These are phyloP conservation scores for Micoletzkya japonica DNA, from an alignment of 2,888 invertebrate species.

Conservation along the genomic window DNA sequence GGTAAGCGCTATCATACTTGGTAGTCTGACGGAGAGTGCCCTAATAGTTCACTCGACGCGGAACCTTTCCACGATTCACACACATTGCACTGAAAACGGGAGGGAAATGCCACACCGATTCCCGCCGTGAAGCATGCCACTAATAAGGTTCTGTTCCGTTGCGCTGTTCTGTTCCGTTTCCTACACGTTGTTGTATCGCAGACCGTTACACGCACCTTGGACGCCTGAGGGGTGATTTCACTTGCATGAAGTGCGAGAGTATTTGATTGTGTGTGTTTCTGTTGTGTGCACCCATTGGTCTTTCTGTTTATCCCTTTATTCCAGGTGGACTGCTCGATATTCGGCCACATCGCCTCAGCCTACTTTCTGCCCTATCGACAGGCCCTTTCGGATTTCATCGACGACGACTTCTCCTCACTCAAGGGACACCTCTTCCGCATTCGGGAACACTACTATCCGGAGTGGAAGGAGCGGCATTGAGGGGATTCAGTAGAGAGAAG, in stretches of 20 bases:
- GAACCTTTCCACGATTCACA: too few species aligned
- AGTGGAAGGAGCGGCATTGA: slow-evolving; percentile 45
- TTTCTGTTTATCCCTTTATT: slow-evolving; percentile 24
- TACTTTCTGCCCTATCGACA: slow-evolving; percentile 57
- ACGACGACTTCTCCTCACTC: slow-evolving; percentile 56
- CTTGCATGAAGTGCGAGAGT: too few species aligned
- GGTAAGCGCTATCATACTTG: slow-evolving; percentile 71
- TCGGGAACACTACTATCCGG: slow-evolving; percentile 55
- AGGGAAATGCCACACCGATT: too few species aligned
- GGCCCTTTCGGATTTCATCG: slow-evolving; percentile 53
- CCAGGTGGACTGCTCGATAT: slow-evolving; percentile 55
- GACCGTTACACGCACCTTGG: neutral
- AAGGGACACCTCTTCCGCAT: slow-evolving; percentile 52
- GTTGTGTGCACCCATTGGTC: too few species aligned
- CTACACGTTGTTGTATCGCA: neutral
- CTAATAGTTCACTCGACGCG: too few species aligned
- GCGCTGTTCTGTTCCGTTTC: neutral
- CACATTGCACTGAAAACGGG: too few species aligned
- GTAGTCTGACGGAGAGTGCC: too few species aligned
- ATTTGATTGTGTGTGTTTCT: too few species aligned
- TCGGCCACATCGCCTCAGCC: slow-evolving; percentile 54
- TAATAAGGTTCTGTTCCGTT: too few species aligned
- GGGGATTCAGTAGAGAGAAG: too few species aligned
- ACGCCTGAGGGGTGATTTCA: too few species aligned
- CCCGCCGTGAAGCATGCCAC: too few species aligned